Percentiles rank a stretch among this genome's conserved stretches.
Evolutionary conservation across 2,888 invertebrate genomes (phyloP).

Genomic region (Netelia fuscicornis): DNA sequence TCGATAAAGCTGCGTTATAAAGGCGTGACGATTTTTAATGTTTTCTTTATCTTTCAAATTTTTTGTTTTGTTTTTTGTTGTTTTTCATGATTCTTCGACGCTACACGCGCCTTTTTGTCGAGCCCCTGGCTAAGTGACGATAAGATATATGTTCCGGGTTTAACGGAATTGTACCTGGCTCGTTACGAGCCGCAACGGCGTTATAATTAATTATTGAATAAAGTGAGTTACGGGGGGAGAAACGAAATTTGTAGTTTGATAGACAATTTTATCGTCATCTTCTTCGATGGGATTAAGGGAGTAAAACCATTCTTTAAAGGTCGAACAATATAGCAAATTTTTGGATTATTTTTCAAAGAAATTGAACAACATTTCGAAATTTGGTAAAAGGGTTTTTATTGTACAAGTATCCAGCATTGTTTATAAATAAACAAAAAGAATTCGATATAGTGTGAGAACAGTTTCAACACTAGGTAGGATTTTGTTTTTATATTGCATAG

Average conservation of each 20-base stretch:
- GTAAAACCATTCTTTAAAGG: too few relatives aligned
- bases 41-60: background rate
- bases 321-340: too few relatives aligned
- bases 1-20: slow-evolving; percentile 36
- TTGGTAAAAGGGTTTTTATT: too few relatives aligned
- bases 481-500: too few relatives aligned
- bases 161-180: slow-evolving; percentile 57
- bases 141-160: slow-evolving; percentile 43
- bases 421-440: too few relatives aligned
- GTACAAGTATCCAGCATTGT: too few relatives aligned
- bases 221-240: slow-evolving; percentile 58
- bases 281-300: too few relatives aligned
- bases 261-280: background rate
- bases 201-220: slow-evolving; percentile 66
- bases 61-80: slow-evolving; percentile 25
- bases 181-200: slow-evolving; percentile 56
- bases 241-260: slow-evolving; percentile 23
- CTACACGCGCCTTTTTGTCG: slow-evolving; percentile 36
- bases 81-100: slow-evolving; percentile 19
- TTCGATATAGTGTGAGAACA: too few relatives aligned
- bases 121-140: slow-evolving; percentile 48
- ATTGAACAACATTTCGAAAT: too few relatives aligned
- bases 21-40: slow-evolving; percentile 3
- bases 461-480: too few relatives aligned
- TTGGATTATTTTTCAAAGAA: too few relatives aligned